Base-by-base conservation (phyloP, 2,113 vertebrate genomes). In the Pristiophorus japonicus region DNA sequence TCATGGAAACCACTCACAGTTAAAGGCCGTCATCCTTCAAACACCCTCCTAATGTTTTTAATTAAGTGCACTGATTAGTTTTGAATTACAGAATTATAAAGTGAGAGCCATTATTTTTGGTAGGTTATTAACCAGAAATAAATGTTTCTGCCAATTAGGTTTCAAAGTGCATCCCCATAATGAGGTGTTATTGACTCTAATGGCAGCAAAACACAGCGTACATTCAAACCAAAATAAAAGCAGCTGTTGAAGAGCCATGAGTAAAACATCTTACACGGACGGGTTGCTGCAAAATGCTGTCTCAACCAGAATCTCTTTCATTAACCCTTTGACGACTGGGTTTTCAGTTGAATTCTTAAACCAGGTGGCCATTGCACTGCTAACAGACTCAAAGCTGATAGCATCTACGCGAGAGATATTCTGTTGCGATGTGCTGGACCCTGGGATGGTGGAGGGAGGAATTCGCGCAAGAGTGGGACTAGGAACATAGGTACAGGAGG, bases 81-180 rank as follows among this genome's bases (percentile, higher is more conserved):
- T 96, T 96, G 96, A 95, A 96, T 97, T 97, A 97, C 96, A 97
- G 96, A 96, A 96, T 96, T 96, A 97, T 97, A 97, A 97, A 97
- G 92, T 67, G 59, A 38, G 62, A 42, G 38, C 24, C 55, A 63
- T 94, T 66, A 42, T 65, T 94, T 66, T 65, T 62, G 34, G 11
- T 24, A 38, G 38, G 38, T 94, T 42, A 67, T 45, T 67, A 87
- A 55, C 62, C 20, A 34, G 67, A 67, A 66, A 45, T 67, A 67
- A 94, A 94, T 67, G 65, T 66, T 94, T 67, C 62, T 42, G 62
- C 92, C 92, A 94, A 94, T 94, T 66, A 94, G 92, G 20, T 94
- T 67, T 45, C 63, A 94, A 27, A 94, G 38, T 93, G 90, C n/a
- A 65, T 65, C 34, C 20, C 90, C n/a, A 10, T 93, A 93, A 90